Base-by-base conservation (phyloP, 2,888 invertebrate species). In the Cosmia trapezina region DNA sequence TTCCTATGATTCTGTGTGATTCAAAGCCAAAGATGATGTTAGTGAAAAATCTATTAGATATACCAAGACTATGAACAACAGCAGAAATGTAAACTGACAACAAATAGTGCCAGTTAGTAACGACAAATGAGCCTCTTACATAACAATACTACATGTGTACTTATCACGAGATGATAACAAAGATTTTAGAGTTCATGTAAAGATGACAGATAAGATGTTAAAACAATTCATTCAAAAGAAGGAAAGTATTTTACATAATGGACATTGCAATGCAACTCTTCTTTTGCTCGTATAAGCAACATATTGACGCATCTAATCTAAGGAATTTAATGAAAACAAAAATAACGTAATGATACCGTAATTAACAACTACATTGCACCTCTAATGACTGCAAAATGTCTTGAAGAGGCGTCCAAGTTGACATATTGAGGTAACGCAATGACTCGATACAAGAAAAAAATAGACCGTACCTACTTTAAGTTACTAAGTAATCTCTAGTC, bases 141-240 rank as follows among this genome's bases (percentile, higher is more conserved):
- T 61, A 76, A 79, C 67, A 66, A 67, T 64, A 74, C 17, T 73
- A 63, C 28, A 67, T 61, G 76, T 71, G 73, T 54, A 63, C 54
- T n/a, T 78, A 82, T 84, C 72, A 68, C 7, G 19, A 22, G 1
- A 11, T 54, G 83, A 86, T 84, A 83, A 70, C 22, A 33, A 56
- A 73, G 67, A 69, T 78, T 79, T 81, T n/a, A 62, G 56, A 72
- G 73, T 56, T 78, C 70, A 49, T 28, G 41, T 37, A 59, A 33
- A 73, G 78, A 84, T 84, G 61, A 54, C 47, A 53, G 86, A 82
- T 86, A 77, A 82, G 73, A 66, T n/a, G n/a, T 76, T n/a, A 45
- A 41, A 57, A 51, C 14, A 72, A 33, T 65, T 71, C 63, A 81
- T 81, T 83, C 43, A 74, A 59, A 11, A 56, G 37, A 5, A 69